Conservation (phyloP, 2,888 invertebrate genomes). For the Bombyx huttoni region DNA sequence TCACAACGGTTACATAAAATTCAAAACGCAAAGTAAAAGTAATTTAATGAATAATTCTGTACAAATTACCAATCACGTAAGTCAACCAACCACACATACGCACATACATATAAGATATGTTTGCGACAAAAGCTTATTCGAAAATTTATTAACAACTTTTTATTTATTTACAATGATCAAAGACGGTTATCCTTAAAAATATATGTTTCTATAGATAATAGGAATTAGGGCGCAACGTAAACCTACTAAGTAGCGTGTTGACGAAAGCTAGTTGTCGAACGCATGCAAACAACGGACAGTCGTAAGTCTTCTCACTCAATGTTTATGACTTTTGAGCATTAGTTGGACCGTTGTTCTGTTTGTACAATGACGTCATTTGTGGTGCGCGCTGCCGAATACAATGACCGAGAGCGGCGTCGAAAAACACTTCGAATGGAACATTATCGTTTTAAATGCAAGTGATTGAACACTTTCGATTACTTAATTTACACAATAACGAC, state of each 20-base stretch:
- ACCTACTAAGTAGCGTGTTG: slow-evolving; percentile 28
- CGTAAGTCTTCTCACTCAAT: no score
- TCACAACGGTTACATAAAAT: no score
- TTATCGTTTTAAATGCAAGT: slow-evolving; percentile 67
- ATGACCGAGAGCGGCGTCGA: not conserved
- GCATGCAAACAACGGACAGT: no score
- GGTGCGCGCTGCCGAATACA: not conserved
- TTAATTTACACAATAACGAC: slow-evolving; percentile 52
- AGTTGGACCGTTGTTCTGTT: slow-evolving; percentile 1
- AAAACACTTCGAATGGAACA: slow-evolving; percentile 42
- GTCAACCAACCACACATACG: slow-evolving; percentile 32
- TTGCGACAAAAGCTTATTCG: slow-evolving; percentile 65
- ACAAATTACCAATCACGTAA: not conserved
- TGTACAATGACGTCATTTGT: not conserved
- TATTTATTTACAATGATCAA: slow-evolving; percentile 37
- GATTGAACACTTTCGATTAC: slow-evolving; percentile 61
- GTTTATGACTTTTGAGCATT: not conserved
- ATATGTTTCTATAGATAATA: slow-evolving; percentile 23
- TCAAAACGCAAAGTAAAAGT: not conserved
- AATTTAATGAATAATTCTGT: not conserved
- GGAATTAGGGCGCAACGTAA: slow-evolving; percentile 41
- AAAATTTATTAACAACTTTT: slow-evolving; percentile 32
- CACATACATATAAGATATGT: slow-evolving; percentile 54
- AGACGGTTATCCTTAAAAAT: slow-evolving; percentile 33
- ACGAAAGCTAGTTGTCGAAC: not conserved